These are phyloP conservation scores for Capromys pilorides DNA, from an alignment of 2,797 vertebrate species.

Conservation along the genomic window DNA sequence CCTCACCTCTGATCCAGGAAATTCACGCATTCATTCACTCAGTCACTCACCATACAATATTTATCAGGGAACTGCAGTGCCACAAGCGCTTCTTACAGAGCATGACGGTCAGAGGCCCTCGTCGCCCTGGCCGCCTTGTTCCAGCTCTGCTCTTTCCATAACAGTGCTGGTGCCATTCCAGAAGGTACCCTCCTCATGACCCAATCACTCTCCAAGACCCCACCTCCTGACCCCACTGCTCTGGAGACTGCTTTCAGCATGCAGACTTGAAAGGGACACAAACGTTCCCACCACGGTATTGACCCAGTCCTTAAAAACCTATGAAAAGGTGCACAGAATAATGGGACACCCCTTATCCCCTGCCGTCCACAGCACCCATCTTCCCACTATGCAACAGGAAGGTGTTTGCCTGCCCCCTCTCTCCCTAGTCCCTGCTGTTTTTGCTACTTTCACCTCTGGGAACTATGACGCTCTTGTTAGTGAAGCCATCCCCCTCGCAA, in stretches of 20 bases:
- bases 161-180: not conserved
- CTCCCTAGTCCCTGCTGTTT: not conserved
- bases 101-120: not conserved
- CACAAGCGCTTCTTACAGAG: not conserved
- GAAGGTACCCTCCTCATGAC: not conserved
- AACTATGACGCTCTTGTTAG: not conserved
- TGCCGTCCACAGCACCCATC: rapidly evolving
- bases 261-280: not conserved
- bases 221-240: not conserved
- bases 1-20: not conserved
- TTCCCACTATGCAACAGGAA: not conserved
- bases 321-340: not conserved
- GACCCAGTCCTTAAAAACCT: no score
- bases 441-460: not conserved
- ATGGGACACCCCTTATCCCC: rapidly evolving
- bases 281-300: not conserved
- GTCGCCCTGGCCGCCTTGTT: not conserved
- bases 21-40: rapidly evolving
- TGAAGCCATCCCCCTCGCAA: not conserved
- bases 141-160: not conserved
- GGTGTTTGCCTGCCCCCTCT: not conserved
- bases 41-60: not conserved
- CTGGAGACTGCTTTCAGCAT: not conserved
- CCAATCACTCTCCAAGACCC: not conserved
- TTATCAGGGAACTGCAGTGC: not conserved